Percentiles rank a stretch among this genome's conserved stretches.
Conservation (phyloP, 1,140 invertebrate species). For the Philopotamus ludificatus region DNA sequence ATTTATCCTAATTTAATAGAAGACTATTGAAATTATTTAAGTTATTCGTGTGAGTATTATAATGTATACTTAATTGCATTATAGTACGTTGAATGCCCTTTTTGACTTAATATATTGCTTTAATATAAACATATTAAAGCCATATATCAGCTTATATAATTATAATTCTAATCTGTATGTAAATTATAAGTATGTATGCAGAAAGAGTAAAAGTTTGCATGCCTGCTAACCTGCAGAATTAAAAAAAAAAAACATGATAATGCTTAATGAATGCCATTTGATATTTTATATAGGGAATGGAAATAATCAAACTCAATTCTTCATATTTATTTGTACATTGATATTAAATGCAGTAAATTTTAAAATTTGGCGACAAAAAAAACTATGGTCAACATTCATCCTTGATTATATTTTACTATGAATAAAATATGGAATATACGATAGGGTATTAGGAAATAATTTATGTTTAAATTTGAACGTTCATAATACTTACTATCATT, state of each 20-base stretch:
- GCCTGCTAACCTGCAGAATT: conserved; percentile 10
- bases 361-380: not conserved
- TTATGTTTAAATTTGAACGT: too few species aligned
- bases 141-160: not conserved
- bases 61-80: too few species aligned
- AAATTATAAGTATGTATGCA: not conserved
- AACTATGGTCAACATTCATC: conserved; percentile 41
- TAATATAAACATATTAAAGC: too few species aligned
- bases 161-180: not conserved
- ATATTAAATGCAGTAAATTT: not conserved
- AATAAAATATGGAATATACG: too few species aligned
- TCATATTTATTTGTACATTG: conserved; percentile 12
- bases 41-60: too few species aligned
- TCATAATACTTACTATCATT: too few species aligned
- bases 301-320: conserved; percentile 14
- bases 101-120: too few species aligned
- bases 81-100: too few species aligned
- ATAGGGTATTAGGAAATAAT: not conserved
- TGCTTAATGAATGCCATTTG: not conserved
- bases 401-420: too few species aligned
- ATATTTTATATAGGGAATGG: conserved; percentile 6
- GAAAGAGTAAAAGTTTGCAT: conserved; percentile 7
- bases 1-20: too few species aligned
- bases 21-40: too few species aligned
- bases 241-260: not conserved